Percentiles rank a stretch among this genome's conserved stretches.
These are phyloP conservation scores for Sapajus apella DNA, from an alignment of 2,113 vertebrate species.

Conservation along the genomic window DNA sequence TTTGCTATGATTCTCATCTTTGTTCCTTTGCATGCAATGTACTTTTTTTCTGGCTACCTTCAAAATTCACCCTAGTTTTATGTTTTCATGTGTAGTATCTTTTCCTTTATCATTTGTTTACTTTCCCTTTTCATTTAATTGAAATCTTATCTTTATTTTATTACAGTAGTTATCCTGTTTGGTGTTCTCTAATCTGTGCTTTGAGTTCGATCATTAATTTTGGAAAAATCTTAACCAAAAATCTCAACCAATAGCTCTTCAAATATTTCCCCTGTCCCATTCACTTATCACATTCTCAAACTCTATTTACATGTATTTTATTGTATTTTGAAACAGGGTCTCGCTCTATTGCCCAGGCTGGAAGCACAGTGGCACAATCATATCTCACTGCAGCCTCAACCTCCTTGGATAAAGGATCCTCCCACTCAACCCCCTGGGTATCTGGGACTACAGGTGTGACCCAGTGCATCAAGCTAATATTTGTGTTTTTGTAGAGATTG, in stretches of 20 bases:
- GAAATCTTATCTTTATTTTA: neutral
- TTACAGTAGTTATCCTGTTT: neutral
- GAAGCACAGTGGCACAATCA: no score
- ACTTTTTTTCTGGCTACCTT: neutral
- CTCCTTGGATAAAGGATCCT: no score
- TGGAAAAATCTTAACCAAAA: neutral
- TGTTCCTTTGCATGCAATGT: neutral
- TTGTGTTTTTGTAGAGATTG: no score
- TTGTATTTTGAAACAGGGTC: no score
- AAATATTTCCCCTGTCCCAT: neutral
- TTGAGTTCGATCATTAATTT: neutral
- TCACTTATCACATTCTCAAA: neutral
- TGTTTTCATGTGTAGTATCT: neutral
- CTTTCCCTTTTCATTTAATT: neutral
- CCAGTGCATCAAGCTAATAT: no score
- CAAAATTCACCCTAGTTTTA: neutral
- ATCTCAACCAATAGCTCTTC: neutral
- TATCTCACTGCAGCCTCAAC: no score
- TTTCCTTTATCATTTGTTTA: neutral
- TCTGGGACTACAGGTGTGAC: no score
- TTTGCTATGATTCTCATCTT: neutral
- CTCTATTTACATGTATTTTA: neutral
- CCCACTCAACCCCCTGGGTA: no score
- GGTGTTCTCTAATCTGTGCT: neutral
- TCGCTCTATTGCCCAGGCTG: no score